Percentiles rank a stretch among this genome's conserved stretches.
Conservation (phyloP, 2,888 invertebrate species). For the Seira sanloemensis region DNA sequence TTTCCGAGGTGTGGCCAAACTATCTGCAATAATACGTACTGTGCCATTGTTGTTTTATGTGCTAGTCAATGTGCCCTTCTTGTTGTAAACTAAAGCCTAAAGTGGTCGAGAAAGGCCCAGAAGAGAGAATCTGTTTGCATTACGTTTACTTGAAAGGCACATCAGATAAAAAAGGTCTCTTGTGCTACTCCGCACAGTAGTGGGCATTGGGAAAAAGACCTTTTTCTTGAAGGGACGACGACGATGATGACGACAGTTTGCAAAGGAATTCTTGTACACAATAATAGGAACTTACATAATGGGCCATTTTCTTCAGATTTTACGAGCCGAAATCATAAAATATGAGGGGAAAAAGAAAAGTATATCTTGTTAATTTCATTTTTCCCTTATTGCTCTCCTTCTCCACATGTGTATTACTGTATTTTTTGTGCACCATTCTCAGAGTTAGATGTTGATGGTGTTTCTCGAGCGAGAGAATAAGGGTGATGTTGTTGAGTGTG, state of each 20-base stretch:
- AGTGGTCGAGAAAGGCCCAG: neutral
- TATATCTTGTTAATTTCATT: slow-evolving; percentile 68
- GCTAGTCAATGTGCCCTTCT: slow-evolving; percentile 36
- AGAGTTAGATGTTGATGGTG: too few species aligned
- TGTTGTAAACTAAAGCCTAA: neutral
- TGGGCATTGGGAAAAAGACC: slow-evolving; percentile 40
- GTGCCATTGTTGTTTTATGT: slow-evolving; percentile 36
- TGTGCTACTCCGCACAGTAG: slow-evolving; percentile 35
- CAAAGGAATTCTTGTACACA: slow-evolving; percentile 38
- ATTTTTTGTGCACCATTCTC: too few species aligned
- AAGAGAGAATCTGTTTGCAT: too few species aligned
- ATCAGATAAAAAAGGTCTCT: slow-evolving; percentile 40
- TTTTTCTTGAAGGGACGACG: slow-evolving; percentile 45
- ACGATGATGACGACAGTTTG: slow-evolving; percentile 12
- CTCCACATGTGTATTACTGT: neutral
- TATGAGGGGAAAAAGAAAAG: slow-evolving; percentile 58
- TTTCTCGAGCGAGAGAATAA: neutral
- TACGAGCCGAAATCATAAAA: slow-evolving; percentile 70
- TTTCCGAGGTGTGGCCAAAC: slow-evolving; percentile 58
- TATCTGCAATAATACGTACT: slow-evolving; percentile 51
- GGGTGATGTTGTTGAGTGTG: slow-evolving; percentile 13
- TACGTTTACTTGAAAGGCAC: slow-evolving; percentile 22
- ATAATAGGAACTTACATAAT: slow-evolving; percentile 53
- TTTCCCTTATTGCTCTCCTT: slow-evolving; percentile 54
- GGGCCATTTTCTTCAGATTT: slow-evolving; percentile 68